Percentiles rank a stretch among this genome's conserved stretches.
These are phyloP conservation scores for Lissonota sp. DNA, from an alignment of 2,888 invertebrate species.

Conservation along the genomic window DNA sequence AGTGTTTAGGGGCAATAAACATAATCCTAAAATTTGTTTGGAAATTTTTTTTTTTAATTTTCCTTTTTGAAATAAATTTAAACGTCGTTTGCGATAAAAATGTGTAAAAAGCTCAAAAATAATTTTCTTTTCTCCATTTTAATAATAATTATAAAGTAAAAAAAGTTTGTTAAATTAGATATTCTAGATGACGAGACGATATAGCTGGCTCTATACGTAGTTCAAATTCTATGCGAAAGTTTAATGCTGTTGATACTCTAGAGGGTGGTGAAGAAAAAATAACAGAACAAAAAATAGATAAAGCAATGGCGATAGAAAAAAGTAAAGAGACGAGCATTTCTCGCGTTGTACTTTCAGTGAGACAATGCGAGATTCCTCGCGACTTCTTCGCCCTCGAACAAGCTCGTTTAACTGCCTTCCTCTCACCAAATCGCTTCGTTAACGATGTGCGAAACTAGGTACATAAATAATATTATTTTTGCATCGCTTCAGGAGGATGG, in stretches of 20 bases:
- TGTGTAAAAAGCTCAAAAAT: too few relatives aligned
- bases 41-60: too few relatives aligned
- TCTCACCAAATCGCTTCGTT: constrained; percentile 69
- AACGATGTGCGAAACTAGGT: constrained; percentile 68
- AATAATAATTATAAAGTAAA: constrained; percentile 67
- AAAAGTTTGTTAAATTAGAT: constrained; percentile 78
- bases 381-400: constrained; percentile 66
- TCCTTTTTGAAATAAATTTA: too few relatives aligned
- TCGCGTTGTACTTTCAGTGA: constrained; percentile 6
- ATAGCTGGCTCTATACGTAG: constrained; percentile 82
- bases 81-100: too few relatives aligned
- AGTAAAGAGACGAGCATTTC: constrained; percentile 5
- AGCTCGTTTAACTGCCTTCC: constrained; percentile 72
- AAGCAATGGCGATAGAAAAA: constrained; percentile 10
- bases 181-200: constrained; percentile 77
- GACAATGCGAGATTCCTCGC: constrained; percentile 13
- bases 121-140: too few relatives aligned
- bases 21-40: too few relatives aligned
- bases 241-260: constrained; percentile 72
- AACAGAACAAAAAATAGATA: constrained; percentile 45
- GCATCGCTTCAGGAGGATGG: constrained; percentile 65
- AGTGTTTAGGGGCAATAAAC: too few relatives aligned
- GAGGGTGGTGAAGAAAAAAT: constrained; percentile 56
- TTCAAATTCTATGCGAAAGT: constrained; percentile 74
- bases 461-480: constrained; percentile 70